These are phyloP conservation scores for Myotis myotis DNA, from an alignment of 2,797 vertebrate species.

Conservation along the genomic window DNA sequence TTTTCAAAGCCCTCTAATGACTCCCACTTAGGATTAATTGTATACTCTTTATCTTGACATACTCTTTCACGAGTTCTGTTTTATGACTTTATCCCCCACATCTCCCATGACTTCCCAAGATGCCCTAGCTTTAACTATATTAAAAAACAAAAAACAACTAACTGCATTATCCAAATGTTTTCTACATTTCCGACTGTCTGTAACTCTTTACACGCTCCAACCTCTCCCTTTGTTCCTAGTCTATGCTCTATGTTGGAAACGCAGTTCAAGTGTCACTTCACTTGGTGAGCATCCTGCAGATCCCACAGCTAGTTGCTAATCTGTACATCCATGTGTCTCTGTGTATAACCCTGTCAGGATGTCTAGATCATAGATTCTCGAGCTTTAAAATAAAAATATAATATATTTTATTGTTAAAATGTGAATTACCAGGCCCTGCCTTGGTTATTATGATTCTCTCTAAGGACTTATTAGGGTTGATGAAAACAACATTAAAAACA, in stretches of 20 bases:
- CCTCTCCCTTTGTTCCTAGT: neutral
- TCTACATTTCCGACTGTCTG: neutral
- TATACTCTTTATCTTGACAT: neutral
- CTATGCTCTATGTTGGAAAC: neutral
- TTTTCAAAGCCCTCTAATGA: neutral
- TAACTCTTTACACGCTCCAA: neutral
- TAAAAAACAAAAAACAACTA: no score
- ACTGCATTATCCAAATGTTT: neutral
- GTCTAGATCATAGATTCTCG: neutral
- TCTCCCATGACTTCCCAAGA: neutral
- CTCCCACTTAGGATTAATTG: neutral
- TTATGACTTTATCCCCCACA: neutral
- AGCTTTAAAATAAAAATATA: neutral
- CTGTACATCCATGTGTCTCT: rapidly evolving
- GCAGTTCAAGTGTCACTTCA: neutral
- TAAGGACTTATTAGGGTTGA: neutral
- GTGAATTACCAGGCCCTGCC: neutral
- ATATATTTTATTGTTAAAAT: neutral
- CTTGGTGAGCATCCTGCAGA: neutral
- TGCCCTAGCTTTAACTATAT: neutral
- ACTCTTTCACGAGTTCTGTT: neutral
- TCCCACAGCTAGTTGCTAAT: neutral
- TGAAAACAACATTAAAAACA: neutral
- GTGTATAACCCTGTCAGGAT: neutral
- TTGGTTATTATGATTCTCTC: neutral